A percentile compares a stretch with the other conserved stretches of the same genome.
Evolutionary conservation across 2,113 vertebrate genomes (phyloP).

Genomic region (Micromys minutus): DNA sequence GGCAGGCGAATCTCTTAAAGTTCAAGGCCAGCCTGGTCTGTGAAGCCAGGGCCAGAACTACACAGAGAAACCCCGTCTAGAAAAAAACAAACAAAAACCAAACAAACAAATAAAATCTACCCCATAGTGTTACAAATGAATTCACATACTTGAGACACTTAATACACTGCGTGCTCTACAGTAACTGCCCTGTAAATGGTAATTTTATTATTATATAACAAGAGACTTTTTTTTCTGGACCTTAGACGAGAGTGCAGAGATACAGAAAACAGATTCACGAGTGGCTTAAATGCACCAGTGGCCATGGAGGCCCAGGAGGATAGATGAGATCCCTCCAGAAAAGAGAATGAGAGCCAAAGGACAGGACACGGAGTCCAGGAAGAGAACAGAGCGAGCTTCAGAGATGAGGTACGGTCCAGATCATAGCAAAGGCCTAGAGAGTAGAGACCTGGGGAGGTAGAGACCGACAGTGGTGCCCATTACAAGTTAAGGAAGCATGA

Average conservation of each 20-base stretch:
- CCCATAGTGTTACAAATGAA: not conserved
- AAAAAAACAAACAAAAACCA: not conserved
- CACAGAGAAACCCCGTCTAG: not conserved
- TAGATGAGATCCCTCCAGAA: not conserved
- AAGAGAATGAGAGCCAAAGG: not conserved
- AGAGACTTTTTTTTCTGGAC: not conserved
- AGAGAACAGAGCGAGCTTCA: not conserved
- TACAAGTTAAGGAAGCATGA: not conserved
- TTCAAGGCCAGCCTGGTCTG: not conserved
- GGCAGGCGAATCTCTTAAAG: not conserved
- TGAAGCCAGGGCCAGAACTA: not conserved
- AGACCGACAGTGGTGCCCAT: not conserved
- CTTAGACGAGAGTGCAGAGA: not conserved
- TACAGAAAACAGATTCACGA: not conserved
- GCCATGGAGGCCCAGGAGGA: not conserved
- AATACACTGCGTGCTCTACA: not conserved
- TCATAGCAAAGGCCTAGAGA: not conserved
- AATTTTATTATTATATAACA: conserved; percentile 4
- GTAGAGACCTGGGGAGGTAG: not conserved
- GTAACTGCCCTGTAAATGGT: not conserved
- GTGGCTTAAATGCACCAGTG: not conserved
- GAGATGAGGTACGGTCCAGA: not conserved
- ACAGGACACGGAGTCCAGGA: not conserved
- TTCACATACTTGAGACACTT: not conserved
- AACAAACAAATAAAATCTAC: not conserved